Evolutionary conservation across 2,888 invertebrate species (phyloP).

Genomic region (Mesorhabditis spiculigera): DNA sequence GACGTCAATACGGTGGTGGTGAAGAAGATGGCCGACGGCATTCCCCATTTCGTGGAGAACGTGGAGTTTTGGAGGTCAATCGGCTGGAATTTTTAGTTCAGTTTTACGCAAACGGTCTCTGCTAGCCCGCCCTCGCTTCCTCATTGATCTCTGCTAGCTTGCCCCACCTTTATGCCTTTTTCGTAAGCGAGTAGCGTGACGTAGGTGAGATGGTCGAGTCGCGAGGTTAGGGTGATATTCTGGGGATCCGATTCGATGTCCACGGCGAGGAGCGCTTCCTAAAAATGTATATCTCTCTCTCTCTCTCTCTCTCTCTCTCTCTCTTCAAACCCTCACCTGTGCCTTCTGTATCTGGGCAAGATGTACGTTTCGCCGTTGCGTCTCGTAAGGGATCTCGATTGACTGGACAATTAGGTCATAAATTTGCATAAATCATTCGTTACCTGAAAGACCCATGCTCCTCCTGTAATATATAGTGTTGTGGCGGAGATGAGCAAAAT

Average conservation of each 20-base stretch:
- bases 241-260: conserved; percentile 15
- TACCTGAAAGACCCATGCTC: conserved; percentile 25
- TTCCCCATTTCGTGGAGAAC: conserved; percentile 39
- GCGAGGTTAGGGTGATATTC: conserved; percentile 21
- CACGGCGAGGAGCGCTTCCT: conserved; percentile 26
- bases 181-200: conserved; percentile 47
- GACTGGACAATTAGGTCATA: not conserved
- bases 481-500: conserved; percentile 46
- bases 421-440: not conserved
- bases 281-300: conserved; percentile 9
- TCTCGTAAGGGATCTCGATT: conserved; percentile 38
- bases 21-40: conserved; percentile 51
- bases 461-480: conserved; percentile 38
- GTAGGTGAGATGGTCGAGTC: conserved; percentile 45
- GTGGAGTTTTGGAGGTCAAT: conserved; percentile 19
- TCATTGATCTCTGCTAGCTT: too few relatives aligned
- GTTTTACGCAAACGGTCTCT: too few relatives aligned
- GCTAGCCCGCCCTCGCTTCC: too few relatives aligned
- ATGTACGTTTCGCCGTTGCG: conserved; percentile 28
- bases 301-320: not conserved
- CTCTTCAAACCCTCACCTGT: conserved; percentile 18
- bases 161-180: conserved; percentile 32
- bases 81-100: conserved; percentile 9
- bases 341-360: conserved; percentile 22
- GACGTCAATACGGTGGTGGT: conserved; percentile 50